A percentile compares a stretch with the other conserved stretches of the same genome.
Conservation (phyloP, 1,140 invertebrate species). For the Oncopodura yosiiana region DNA sequence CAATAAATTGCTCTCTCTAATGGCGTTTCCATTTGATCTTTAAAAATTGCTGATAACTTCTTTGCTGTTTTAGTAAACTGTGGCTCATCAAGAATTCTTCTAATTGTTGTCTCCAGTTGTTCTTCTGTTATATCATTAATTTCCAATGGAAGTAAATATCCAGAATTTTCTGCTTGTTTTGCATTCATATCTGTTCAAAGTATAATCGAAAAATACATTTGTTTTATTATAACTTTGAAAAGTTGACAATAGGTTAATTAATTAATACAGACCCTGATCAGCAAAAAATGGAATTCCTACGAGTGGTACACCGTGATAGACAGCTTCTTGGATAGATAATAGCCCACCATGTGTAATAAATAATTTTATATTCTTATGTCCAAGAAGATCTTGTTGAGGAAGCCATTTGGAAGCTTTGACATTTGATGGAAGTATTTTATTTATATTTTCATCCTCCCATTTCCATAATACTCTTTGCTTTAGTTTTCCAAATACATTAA, state of each 20-base stretch:
- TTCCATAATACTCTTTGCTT: conserved; percentile 40
- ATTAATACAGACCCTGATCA: too few species aligned
- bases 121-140: conserved; percentile 5
- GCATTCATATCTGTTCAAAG: conserved; percentile 22
- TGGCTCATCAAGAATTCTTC: not conserved
- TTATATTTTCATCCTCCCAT: conserved; percentile 36
- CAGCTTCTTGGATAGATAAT: conserved; percentile 52
- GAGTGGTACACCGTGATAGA: conserved; percentile 54
- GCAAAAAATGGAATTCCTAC: conserved; percentile 37
- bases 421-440: conserved; percentile 49
- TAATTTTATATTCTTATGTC: conserved; percentile 46
- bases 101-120: conserved; percentile 11
- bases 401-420: conserved; percentile 62
- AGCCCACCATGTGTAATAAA: conserved; percentile 58
- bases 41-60: not conserved
- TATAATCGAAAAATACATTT: too few species aligned
- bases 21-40: not conserved
- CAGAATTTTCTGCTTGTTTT: conserved; percentile 32
- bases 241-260: conserved; percentile 73
- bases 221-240: too few species aligned
- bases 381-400: conserved; percentile 68
- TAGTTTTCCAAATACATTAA: conserved; percentile 37
- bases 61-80: conserved; percentile 1
- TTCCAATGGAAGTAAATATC: conserved; percentile 23
- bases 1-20: conserved; percentile 3